phyloP scores from a whole-genome alignment of 2,797 vertebrate species.

The Syngnathus acus region DNA sequence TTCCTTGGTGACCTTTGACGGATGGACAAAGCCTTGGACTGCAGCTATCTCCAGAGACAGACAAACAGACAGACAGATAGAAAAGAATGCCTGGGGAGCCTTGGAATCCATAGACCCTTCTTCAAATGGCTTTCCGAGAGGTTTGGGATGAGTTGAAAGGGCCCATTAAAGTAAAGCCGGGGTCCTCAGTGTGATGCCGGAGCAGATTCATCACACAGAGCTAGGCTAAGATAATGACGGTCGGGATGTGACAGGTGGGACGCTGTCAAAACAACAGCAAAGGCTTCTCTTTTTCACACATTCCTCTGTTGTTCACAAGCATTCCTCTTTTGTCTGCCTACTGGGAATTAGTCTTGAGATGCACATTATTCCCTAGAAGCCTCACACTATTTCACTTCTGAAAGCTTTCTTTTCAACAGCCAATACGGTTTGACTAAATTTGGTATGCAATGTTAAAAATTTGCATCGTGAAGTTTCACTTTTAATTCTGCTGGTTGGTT shows the following conservation, averaged over 20 bases:
- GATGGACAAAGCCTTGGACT: constrained; percentile 75
- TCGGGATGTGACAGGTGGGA: constrained; percentile 62
- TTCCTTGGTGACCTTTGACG: constrained; percentile 64
- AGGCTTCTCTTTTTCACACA: constrained; percentile 19
- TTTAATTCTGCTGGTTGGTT: no score
- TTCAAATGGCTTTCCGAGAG: constrained; percentile 77
- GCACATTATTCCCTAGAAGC: neutral
- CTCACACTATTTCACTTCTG: neutral
- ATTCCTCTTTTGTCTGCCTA: neutral
- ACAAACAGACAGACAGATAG: constrained; percentile 66
- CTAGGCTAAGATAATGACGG: constrained; percentile 71
- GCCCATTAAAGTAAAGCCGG: constrained; percentile 69
- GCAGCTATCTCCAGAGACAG: constrained; percentile 64
- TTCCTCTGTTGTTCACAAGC: constrained; percentile 16
- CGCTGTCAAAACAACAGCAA: constrained; percentile 52
- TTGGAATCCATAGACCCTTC: constrained; percentile 74
- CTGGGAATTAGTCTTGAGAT: constrained; percentile 13
- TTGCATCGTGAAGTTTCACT: no score
- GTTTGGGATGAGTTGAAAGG: constrained; percentile 67
- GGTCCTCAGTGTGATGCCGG: constrained; percentile 53
- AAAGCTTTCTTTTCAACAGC: no score
- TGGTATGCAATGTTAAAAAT: no score
- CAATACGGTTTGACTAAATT: no score
- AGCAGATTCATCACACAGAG: constrained; percentile 68
- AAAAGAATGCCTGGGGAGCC: constrained; percentile 68